Percentiles rank a stretch among this genome's conserved stretches.
Evolutionary conservation across 2,113 vertebrate genomes (phyloP).

Genomic region (Eupsittula cactorum): DNA sequence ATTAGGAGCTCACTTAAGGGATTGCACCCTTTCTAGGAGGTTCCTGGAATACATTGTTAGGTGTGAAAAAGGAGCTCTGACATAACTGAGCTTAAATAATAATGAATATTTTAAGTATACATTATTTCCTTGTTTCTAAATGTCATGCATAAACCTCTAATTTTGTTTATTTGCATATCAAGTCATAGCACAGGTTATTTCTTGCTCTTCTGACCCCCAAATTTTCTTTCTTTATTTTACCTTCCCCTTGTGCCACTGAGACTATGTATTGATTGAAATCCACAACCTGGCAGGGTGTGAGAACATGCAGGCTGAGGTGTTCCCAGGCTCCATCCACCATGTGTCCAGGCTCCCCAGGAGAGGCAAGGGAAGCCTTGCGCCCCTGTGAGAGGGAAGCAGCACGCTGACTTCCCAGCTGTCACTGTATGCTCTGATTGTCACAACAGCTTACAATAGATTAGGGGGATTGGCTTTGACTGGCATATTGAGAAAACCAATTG

Average conservation of each 20-base stretch:
- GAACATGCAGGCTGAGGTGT: conserved; percentile 45
- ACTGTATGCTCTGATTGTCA: background rate
- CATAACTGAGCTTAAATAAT: background rate
- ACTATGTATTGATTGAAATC: conserved; percentile 63
- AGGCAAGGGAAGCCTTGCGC: background rate
- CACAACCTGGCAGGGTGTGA: conserved; percentile 66
- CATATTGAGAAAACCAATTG: background rate
- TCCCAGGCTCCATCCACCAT: conserved; percentile 75
- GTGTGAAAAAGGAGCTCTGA: background rate
- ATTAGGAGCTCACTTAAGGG: background rate
- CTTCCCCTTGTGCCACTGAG: background rate
- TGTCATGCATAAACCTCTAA: background rate
- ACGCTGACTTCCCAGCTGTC: conserved; percentile 45
- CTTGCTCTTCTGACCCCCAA: background rate
- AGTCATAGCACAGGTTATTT: background rate
- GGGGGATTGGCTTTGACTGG: conserved; percentile 26
- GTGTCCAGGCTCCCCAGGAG: background rate
- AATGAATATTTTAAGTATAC: background rate
- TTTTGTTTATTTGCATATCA: background rate
- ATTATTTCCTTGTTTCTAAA: background rate
- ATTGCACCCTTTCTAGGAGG: background rate
- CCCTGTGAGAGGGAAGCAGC: background rate
- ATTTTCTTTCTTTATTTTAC: background rate
- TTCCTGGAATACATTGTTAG: background rate
- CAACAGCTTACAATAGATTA: background rate